phyloP scores from a whole-genome alignment of 2,888 invertebrate species.

The Dusona sp. region DNA sequence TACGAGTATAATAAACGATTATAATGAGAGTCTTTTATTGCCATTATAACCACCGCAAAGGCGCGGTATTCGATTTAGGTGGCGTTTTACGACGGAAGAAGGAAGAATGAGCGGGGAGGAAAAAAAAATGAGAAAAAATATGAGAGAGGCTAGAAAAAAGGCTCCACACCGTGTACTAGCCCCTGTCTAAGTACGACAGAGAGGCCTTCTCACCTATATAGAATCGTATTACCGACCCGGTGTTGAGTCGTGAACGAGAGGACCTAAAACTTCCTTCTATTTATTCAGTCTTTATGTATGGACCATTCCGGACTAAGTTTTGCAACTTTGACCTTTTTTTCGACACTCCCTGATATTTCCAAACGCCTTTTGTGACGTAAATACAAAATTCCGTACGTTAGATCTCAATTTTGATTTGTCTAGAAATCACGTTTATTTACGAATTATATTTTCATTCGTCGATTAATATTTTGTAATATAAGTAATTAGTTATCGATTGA shows the following conservation, averaged over 20 bases:
- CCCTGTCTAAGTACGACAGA: slow-evolving; percentile 32
- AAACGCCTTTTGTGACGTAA: neutral
- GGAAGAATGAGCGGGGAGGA: slow-evolving; percentile 35
- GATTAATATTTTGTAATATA: too few species aligned
- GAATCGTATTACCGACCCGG: slow-evolving; percentile 61
- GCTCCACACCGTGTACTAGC: slow-evolving; percentile 4
- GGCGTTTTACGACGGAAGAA: slow-evolving; percentile 69
- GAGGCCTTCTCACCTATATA: slow-evolving; percentile 53
- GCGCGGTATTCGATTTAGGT: slow-evolving; percentile 70
- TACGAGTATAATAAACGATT: slow-evolving; percentile 66
- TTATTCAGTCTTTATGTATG: slow-evolving; percentile 20
- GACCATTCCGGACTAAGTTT: slow-evolving; percentile 8
- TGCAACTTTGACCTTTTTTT: neutral
- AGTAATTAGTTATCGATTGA: too few species aligned
- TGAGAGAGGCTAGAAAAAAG: slow-evolving; percentile 47
- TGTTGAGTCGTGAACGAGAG: slow-evolving; percentile 63
- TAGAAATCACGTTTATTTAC: too few species aligned
- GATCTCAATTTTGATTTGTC: too few species aligned
- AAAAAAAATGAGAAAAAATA: slow-evolving; percentile 43
- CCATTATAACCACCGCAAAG: slow-evolving; percentile 71
- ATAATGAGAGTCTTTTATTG: slow-evolving; percentile 73
- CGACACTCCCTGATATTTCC: neutral
- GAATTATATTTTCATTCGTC: too few species aligned
- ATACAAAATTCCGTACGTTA: too few species aligned
- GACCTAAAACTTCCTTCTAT: slow-evolving; percentile 41